Evolutionary conservation across 2,888 invertebrate species (phyloP).

Genomic region (Drosophila pegasa): DNA sequence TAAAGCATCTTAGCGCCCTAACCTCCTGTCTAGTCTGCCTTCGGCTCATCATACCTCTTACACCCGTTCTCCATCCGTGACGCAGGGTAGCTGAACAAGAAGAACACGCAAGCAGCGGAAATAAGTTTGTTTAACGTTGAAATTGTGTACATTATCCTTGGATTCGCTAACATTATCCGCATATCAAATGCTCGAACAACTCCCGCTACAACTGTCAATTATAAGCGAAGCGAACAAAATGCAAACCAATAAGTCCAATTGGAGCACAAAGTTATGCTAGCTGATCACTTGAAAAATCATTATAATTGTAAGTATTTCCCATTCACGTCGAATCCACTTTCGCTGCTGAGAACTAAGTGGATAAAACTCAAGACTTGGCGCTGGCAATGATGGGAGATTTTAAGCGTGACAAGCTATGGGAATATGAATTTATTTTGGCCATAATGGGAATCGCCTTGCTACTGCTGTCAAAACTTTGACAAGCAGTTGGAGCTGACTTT

Average conservation of each 20-base stretch:
- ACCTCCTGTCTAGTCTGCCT: neutral
- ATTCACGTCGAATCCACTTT: neutral
- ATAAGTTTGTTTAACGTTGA: slow-evolving; percentile 57
- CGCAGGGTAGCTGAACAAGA: slow-evolving; percentile 1
- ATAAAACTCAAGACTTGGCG: neutral
- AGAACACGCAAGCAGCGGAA: slow-evolving; percentile 45
- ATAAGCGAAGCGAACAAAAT: slow-evolving; percentile 2
- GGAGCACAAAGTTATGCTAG: neutral
- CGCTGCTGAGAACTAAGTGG: neutral
- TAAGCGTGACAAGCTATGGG: neutral
- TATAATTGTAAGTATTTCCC: neutral
- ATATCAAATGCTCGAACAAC: slow-evolving; percentile 29
- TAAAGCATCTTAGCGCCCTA: no score
- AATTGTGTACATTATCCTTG: slow-evolving; percentile 57
- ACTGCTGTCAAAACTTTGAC: no score
- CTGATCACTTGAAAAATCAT: neutral
- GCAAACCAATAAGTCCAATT: slow-evolving; percentile 3
- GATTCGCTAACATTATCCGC: slow-evolving; percentile 44
- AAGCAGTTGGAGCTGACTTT: no score
- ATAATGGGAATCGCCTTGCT: no score
- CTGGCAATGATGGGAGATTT: neutral
- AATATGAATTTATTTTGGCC: neutral
- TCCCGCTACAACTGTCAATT: slow-evolving; percentile 41
- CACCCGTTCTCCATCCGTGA: neutral
- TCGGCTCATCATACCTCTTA: neutral